Evolutionary conservation across 1,140 invertebrate genomes (phyloP), one percentile per base, ranked within the genome.

Genomic region (Calliphora vicina): DNA sequence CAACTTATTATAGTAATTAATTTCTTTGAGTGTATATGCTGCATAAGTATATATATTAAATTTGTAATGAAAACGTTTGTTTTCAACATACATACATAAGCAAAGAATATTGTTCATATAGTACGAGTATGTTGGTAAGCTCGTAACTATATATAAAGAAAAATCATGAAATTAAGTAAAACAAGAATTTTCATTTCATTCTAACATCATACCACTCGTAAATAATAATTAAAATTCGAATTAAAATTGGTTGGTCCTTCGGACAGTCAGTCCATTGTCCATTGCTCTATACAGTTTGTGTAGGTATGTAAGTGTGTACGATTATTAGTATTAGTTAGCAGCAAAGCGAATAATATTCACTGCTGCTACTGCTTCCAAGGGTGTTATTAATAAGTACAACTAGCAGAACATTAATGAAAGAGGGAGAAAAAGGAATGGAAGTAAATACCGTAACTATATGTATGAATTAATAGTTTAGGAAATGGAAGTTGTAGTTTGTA

Each of bases 161-260:
- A 50, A 50, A 50, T 50, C 5, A 50, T 50, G 13, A 50, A 50
- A 50, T 50, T 50, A 50, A 50, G 17, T 50, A 50, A 50, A 50
- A 50, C 45, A 50, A 50, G 45, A 50, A n/a, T 50, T 50, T n/a
- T 50, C 61, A 23, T 67, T 67, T 67, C 20, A 25, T 23, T 20
- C 61, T 23, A 23, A 10, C 61, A 67, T 23, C 61, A 20, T 23
- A 23, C 61, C 50, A 57, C 50, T 57, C 50, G 15, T 67, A 67
- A 67, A 67, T 67, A 67, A 67, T 67, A 67, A 67, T 67, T 67
- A 67, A 67, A 67, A 67, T 67, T 67, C 61, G n/a, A 67, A 67
- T 67, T 67, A 67, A 67, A 67, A 67, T 67, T 23, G 61, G 61
- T 67, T 67, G 61, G 61, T 67, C 61, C n/a, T 67, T 50, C 45